phyloP scores from a whole-genome alignment of 2,888 invertebrate species.

The Anthophora plumipes region DNA sequence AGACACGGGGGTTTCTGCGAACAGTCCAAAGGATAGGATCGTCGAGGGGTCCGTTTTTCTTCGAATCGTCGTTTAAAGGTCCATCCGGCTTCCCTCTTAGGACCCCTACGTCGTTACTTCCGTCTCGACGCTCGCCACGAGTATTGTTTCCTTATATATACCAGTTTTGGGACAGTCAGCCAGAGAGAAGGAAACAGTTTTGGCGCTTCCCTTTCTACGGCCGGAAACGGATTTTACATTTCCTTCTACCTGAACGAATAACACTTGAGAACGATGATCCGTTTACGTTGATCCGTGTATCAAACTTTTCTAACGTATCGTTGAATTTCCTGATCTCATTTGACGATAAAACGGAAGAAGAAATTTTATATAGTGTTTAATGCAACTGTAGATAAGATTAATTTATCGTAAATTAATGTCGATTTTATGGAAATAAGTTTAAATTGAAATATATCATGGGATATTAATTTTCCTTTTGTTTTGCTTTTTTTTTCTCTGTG shows the following conservation, averaged over 20 bases:
- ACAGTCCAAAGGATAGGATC: conserved; percentile 25
- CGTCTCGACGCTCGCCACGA: conserved; percentile 42
- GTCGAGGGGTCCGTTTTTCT: conserved; percentile 48
- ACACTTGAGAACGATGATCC: neutral
- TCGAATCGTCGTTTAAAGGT: conserved; percentile 59
- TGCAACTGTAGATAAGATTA: neutral
- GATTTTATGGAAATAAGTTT: too few species aligned
- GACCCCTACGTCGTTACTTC: conserved; percentile 63
- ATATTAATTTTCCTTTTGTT: too few species aligned
- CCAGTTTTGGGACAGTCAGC: conserved; percentile 39
- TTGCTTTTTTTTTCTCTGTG: too few species aligned
- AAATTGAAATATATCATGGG: too few species aligned
- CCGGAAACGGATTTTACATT: conserved; percentile 46
- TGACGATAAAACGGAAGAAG: neutral
- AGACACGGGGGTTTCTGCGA: conserved; percentile 32
- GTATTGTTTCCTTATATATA: conserved; percentile 55
- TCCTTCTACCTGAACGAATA: conserved; percentile 2
- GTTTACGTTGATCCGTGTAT: neutral
- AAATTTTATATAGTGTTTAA: neutral
- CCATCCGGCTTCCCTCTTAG: conserved; percentile 65
- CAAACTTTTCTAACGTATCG: too few species aligned
- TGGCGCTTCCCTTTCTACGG: conserved; percentile 27
- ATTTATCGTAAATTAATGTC: too few species aligned
- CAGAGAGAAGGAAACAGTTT: conserved; percentile 48
- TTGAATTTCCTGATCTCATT: neutral